phyloP scores from a whole-genome alignment of 2,797 vertebrate species.

The Percopsis omiscomaycus region DNA sequence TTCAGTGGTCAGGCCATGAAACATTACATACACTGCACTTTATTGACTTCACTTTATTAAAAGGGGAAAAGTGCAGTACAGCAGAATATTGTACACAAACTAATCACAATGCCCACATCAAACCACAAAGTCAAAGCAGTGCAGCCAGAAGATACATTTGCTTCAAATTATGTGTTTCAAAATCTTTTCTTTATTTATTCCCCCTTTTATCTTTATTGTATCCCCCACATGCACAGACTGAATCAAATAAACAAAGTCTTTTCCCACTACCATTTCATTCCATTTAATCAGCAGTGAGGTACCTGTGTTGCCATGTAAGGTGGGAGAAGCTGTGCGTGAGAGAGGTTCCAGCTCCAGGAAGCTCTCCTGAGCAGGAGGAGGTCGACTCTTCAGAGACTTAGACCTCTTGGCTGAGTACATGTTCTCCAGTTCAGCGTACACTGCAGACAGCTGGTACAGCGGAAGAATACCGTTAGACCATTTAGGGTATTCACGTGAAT shows the following conservation, averaged over 20 bases:
- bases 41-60: conserved; percentile 17
- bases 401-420: conserved; percentile 87
- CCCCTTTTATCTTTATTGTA: too few species aligned
- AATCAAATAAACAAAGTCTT: neutral
- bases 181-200: too few species aligned
- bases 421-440: conserved; percentile 93
- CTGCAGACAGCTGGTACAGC: conserved; percentile 85
- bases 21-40: conserved; percentile 23
- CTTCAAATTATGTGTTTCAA: too few species aligned
- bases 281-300: conserved; percentile 21
- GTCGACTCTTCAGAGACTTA: conserved; percentile 80
- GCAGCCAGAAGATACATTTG: too few species aligned
- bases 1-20: conserved; percentile 16
- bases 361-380: conserved; percentile 80
- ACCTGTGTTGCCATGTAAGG: conserved; percentile 75
- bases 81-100: too few species aligned
- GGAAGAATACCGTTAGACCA: conserved; percentile 41
- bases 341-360: conserved; percentile 73
- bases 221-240: neutral
- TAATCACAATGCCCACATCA: too few species aligned
- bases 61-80: neutral
- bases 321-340: conserved; percentile 66
- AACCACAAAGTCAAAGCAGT: too few species aligned
- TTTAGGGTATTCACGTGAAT: conserved; percentile 25
- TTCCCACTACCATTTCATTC: neutral